Conservation (phyloP, 2,888 invertebrate genomes). For the Thymelicus acteon region DNA sequence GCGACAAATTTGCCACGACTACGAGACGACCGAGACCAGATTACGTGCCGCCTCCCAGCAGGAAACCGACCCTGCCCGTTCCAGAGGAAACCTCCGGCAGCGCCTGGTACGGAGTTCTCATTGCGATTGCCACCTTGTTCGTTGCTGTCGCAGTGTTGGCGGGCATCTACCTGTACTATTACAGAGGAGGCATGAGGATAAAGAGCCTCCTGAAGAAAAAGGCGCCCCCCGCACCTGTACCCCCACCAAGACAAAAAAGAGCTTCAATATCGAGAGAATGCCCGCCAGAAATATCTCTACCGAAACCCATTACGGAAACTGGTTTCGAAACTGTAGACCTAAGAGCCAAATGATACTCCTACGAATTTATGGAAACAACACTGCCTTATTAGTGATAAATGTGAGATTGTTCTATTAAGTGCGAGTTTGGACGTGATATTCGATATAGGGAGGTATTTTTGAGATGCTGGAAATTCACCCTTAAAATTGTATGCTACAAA, state of each 20-base stretch:
- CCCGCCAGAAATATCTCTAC: conserved; percentile 67
- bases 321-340: conserved; percentile 80
- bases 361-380: conserved; percentile 44
- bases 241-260: conserved; percentile 76
- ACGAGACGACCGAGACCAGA: conserved; percentile 76
- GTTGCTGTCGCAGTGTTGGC: conserved; percentile 87
- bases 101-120: conserved; percentile 84
- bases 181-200: conserved; percentile 88
- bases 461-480: conserved; percentile 11
- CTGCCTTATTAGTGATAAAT: conserved; percentile 54
- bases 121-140: conserved; percentile 87
- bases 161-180: conserved; percentile 90
- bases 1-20: conserved; percentile 78
- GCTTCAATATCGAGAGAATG: conserved; percentile 69
- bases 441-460: conserved; percentile 37
- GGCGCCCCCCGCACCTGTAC: conserved; percentile 67
- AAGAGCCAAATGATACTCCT: conserved; percentile 43
- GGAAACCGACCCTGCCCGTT: conserved; percentile 71
- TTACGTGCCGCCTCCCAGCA: conserved; percentile 72
- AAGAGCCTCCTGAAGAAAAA: conserved; percentile 85
- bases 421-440: conserved; percentile 41
- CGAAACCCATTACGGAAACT: conserved; percentile 72
- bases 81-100: conserved; percentile 75
- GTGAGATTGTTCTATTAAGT: conserved; percentile 29
- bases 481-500: conserved; percentile 8